phyloP scores from a whole-genome alignment of 2,797 vertebrate genomes.

The Enteromius paludinosus region DNA sequence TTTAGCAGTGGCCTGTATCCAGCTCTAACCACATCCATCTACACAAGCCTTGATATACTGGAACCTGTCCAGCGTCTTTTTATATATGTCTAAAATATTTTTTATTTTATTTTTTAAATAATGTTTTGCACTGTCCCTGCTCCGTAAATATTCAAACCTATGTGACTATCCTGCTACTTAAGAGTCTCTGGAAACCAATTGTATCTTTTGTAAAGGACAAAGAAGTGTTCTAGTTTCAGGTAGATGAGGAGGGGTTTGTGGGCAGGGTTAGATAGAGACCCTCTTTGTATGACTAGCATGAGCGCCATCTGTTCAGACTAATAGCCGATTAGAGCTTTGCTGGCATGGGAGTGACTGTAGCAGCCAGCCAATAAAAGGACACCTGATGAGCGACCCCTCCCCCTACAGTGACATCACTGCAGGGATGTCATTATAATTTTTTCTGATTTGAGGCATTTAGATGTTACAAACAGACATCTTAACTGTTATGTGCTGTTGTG shows the following conservation, averaged over 20 bases:
- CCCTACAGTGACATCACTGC: conserved; percentile 10
- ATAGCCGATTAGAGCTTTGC: conserved; percentile 69
- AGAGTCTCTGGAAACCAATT: neutral
- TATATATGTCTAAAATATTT: neutral
- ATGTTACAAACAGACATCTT: neutral
- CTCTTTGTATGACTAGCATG: conserved; percentile 61
- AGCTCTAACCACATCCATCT: conserved; percentile 4
- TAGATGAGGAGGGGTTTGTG: conserved; percentile 19
- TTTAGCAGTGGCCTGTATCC: conserved; percentile 3
- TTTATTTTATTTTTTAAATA: neutral
- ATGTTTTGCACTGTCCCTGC: neutral
- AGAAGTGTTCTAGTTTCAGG: conserved; percentile 40
- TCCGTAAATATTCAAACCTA: neutral
- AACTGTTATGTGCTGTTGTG: neutral
- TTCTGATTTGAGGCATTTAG: conserved; percentile 8
- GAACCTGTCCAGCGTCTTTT: conserved; percentile 27
- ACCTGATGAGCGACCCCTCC: conserved; percentile 9
- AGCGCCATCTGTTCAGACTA: conserved; percentile 68
- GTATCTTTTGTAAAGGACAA: conserved; percentile 26
- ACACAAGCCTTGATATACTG: conserved; percentile 28
- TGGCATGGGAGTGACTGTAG: conserved; percentile 55
- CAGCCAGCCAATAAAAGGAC: conserved; percentile 49
- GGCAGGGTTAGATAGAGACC: conserved; percentile 22
- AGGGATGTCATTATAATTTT: neutral
- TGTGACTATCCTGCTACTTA: neutral